Evolutionary conservation across 2,797 vertebrate species (phyloP), one percentile per base, ranked within the genome.

Genomic region (Sebastes minor): DNA sequence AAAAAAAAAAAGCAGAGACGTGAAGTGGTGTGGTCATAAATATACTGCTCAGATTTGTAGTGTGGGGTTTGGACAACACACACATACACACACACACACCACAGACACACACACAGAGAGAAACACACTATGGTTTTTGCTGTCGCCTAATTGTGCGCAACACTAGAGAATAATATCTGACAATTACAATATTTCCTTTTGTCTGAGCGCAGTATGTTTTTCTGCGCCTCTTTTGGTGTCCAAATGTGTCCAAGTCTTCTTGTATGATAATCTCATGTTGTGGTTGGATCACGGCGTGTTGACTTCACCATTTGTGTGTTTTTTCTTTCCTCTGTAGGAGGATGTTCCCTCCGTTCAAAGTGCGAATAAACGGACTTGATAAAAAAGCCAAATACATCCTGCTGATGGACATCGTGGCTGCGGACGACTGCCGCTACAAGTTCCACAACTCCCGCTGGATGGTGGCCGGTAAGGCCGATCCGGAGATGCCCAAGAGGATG

Each of bases 361-460:
- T 99, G 65, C 91, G 98, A 75, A 97, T 99, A 83, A 99, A 97
- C 82, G 98, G 98, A 76, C 96, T 99, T 72, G 98, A 99, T 91
- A 99, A 99, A 94, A 99, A 99, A 89, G 98, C 98, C 90, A 99
- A 99, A 75, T 99, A 99, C 89, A 99, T 99, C 91, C 92, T 99
- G 84, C 93, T 99, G 90, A 98, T 99, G 98, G 98, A 99, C 92
- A 99, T 99, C 70, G 98, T 99, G 78, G 98, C 98, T 0, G 98
- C 98, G 3, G 98, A 99, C 78, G 98, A 99, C 74, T 99, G 98
- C 92, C 97, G 98, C 68, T 99, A 99, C 89, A 99, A 99, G 86
- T 99, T 99, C 93, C 98, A 99, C 94, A 99, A 99, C 79, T 99
- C 98, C 2, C 97, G 98, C 90, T 99, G 98, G 98, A 99, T 99